Evolutionary conservation across 1,140 invertebrate species (phyloP).

Genomic region (Phortica variegata): DNA sequence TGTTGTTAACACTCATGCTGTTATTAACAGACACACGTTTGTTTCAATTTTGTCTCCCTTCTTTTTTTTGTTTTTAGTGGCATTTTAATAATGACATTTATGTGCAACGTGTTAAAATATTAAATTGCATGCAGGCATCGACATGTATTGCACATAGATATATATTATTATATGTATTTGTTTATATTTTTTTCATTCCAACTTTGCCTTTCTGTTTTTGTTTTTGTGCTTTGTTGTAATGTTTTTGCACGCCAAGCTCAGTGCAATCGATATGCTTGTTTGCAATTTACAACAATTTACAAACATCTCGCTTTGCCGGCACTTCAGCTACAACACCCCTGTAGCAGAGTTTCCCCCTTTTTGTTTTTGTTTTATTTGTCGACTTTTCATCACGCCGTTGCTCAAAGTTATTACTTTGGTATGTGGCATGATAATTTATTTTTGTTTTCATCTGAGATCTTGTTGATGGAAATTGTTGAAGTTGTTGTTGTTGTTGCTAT

Average conservation of each 20-base stretch:
- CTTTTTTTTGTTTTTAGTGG: slow-evolving; percentile 1
- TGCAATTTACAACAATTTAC: slow-evolving; percentile 35
- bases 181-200: neutral
- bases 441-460: too few species aligned
- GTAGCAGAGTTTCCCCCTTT: too few species aligned
- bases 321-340: too few species aligned
- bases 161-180: neutral
- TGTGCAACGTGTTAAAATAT: slow-evolving; percentile 34
- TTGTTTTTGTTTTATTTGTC: too few species aligned
- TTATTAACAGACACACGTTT: neutral
- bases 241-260: slow-evolving; percentile 17
- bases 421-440: too few species aligned
- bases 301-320: neutral
- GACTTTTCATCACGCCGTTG: too few species aligned
- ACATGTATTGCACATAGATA: slow-evolving; percentile 8
- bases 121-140: slow-evolving; percentile 19
- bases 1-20: slow-evolving; percentile 11
- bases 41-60: neutral
- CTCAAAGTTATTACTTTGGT: too few species aligned
- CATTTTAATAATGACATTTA: slow-evolving; percentile 44
- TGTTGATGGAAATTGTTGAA: too few species aligned
- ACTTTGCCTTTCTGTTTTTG: neutral
- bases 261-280: slow-evolving; percentile 8
- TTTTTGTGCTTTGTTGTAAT: slow-evolving; percentile 6
- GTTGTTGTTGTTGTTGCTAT: too few species aligned